Base-by-base conservation (phyloP, 1,140 invertebrate species). In the Listronotus bonariensis region DNA sequence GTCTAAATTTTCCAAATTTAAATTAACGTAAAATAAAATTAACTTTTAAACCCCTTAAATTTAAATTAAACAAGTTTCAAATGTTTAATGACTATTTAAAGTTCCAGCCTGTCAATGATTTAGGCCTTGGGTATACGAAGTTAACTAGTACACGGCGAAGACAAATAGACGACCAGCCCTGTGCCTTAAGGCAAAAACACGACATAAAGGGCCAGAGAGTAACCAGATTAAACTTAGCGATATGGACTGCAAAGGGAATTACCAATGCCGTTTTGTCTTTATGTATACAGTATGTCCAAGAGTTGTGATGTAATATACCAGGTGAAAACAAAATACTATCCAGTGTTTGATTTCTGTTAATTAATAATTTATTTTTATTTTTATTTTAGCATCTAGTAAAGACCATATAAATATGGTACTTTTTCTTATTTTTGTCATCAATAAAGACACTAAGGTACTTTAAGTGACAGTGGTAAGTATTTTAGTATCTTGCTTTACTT, bases 211-310 rank as follows among this genome's bases (percentile, higher is more conserved):
- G 55, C 31, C 55, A 4, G 26, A 34, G 42, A 34, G 26, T 58
- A 58, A 58, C 55, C 12, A 58, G 55, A 58, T 58, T 58, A 58
- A 45, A 41, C 55, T 46, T 48, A 42, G 17, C 26, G 55, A 58
- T 58, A 58, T 48, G 55, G 26, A 34, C 31, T 18, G 42, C 34
- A 58, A 46, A 32, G 42, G 34, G 55, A 58, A 58, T 58, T 58
- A 58, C 36, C 55, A 46, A 41, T 58, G 43, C 26, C 26, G 17
- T 46, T 58, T 32, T 14, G 43, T 32, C 34, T 36, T 26, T 58
- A 42, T 43, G 26, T 46, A 31, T 26, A 26, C 20, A 26, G 20
- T 26, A 26, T 26, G 20, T 26, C 20, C 20, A 1, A 26, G 5
- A 26, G 20, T 26, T 26, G 20, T 26, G 20, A 26, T 26, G 20